A percentile compares a stretch with the other conserved stretches of the same genome.
phyloP scores from a whole-genome alignment of 2,888 invertebrate genomes.

The Acanthacorydalis orientalis region DNA sequence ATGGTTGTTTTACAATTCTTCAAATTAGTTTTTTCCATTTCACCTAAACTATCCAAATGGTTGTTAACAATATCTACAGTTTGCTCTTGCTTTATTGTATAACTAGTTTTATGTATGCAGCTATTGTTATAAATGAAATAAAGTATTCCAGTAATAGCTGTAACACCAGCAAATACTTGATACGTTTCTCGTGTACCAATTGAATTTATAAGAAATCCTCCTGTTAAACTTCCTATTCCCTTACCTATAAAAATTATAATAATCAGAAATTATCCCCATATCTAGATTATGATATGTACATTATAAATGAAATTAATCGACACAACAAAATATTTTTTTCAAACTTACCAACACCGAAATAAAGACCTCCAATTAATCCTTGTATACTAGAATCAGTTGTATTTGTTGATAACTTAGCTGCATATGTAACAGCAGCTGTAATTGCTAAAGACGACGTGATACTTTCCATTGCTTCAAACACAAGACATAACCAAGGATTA shows the following conservation, averaged over 20 bases:
- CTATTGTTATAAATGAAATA: constrained; percentile 52
- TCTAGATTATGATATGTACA: not conserved
- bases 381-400: constrained; percentile 62
- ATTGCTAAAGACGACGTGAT: constrained; percentile 58
- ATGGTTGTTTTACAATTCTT: no score
- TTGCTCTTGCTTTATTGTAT: no score
- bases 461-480: constrained; percentile 63
- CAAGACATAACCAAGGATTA: constrained; percentile 56
- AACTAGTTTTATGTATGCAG: constrained; percentile 33
- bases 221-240: constrained; percentile 56
- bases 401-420: constrained; percentile 52
- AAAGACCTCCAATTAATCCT: constrained; percentile 60
- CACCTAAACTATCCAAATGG: no score
- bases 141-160: constrained; percentile 43
- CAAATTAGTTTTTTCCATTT: no score
- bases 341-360: constrained; percentile 55
- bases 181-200: constrained; percentile 57
- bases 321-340: no score
- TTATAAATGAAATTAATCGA: not conserved
- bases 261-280: not conserved
- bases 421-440: constrained; percentile 63
- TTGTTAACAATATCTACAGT: no score
- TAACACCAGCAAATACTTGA: constrained; percentile 46
- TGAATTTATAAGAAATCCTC: constrained; percentile 56
- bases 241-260: constrained; percentile 35